phyloP scores from a whole-genome alignment of 2,797 vertebrate genomes.

The Enteromius radiatus region DNA sequence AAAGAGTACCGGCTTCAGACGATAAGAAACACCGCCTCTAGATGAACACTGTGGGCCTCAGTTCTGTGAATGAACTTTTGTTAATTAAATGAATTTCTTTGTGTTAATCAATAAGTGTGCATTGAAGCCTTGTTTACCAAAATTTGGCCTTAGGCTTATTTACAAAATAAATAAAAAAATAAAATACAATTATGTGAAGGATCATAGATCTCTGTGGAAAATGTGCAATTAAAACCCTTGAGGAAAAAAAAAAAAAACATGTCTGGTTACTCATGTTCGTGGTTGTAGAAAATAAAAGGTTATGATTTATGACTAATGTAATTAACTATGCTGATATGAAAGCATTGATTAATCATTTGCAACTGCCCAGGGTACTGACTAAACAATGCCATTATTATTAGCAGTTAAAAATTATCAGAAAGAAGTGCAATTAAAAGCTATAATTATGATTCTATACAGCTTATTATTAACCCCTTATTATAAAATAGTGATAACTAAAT shows the following conservation, averaged over 20 bases:
- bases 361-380: conserved; percentile 40
- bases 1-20: conserved; percentile 67
- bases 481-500: not conserved
- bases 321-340: conserved; percentile 38
- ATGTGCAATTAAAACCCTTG: not conserved
- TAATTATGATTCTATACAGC: conserved; percentile 35
- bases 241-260: not conserved
- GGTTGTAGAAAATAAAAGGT: conserved; percentile 24
- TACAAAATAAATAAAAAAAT: not conserved
- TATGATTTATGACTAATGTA: conserved; percentile 50
- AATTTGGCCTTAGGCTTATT: not conserved
- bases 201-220: conserved; percentile 1
- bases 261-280: conserved; percentile 6
- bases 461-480: conserved; percentile 35
- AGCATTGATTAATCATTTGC: conserved; percentile 50
- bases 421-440: conserved; percentile 41
- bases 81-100: conserved; percentile 45
- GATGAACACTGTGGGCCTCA: conserved; percentile 69
- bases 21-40: conserved; percentile 67
- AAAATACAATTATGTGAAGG: not conserved
- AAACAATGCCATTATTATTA: conserved; percentile 44
- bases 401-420: conserved; percentile 38
- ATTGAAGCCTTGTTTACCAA: conserved; percentile 40
- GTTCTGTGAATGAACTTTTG: conserved; percentile 51
- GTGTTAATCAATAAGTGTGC: conserved; percentile 65